Conservation (phyloP, 2,113 vertebrate genomes). For the Plecotus auritus region DNA sequence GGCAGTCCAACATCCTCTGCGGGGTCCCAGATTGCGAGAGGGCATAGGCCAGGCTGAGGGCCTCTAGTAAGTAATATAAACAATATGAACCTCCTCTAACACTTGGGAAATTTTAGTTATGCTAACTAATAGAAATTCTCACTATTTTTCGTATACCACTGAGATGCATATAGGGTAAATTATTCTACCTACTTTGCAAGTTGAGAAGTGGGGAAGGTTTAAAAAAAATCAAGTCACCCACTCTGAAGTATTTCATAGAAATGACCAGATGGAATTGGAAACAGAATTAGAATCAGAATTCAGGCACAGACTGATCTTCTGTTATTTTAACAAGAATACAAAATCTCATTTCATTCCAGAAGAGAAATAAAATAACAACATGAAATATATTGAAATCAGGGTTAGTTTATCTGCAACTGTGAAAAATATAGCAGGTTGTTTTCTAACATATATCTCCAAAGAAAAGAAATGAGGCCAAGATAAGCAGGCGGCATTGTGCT, state of each 20-base stretch:
- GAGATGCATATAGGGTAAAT: not conserved
- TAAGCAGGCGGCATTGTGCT: not conserved
- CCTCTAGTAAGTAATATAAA: not conserved
- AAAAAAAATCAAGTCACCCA: not conserved
- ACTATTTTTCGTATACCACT: not conserved
- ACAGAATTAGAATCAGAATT: slow-evolving; percentile 37
- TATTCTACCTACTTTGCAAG: not conserved
- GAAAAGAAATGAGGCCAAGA: slow-evolving; percentile 38
- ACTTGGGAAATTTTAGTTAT: slow-evolving; percentile 3
- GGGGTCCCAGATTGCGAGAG: too few relatives aligned
- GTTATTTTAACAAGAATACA: slow-evolving; percentile 5
- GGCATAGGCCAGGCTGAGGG: too few relatives aligned
- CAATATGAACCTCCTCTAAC: not conserved
- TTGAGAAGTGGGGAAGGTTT: not conserved
- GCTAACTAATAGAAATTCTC: not conserved
- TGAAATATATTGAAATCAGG: slow-evolving; percentile 3
- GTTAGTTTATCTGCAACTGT: slow-evolving; percentile 26
- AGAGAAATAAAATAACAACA: not conserved
- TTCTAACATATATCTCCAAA: slow-evolving; percentile 18
- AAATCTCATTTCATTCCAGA: slow-evolving; percentile 8
- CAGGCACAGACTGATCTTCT: not conserved
- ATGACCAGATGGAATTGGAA: not conserved
- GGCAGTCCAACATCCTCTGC: too few relatives aligned
- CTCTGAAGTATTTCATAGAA: slow-evolving; percentile 33
- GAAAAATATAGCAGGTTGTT: not conserved